Base-by-base conservation (phyloP, 92 coral and sea anemone species). In the Porites evermanni region DNA sequence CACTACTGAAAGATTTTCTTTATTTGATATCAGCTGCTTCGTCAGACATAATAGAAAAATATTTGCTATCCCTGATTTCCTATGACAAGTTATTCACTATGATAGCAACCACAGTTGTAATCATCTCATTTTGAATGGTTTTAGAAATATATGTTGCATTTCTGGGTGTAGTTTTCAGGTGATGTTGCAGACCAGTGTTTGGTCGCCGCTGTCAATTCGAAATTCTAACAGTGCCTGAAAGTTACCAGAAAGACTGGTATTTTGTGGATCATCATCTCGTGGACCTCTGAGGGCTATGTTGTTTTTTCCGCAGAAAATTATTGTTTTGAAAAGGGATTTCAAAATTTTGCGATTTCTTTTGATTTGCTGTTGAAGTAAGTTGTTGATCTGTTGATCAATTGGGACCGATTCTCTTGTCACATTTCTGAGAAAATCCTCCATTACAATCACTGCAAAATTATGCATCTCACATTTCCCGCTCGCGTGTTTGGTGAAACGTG, bases 121-220 rank as follows among this genome's bases (percentile, higher is more conserved):
- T 86, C 72, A 84, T 72, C 32, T 83, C 80, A 54, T 53, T 82
- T 24, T 82, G 81, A 24, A 83, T 72, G 44, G 87, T 72, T 72
- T 83, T 72, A 56, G 70, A 82, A 73, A 59, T 82, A 53, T 72
- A 70, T 8, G 75, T 26, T 52, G 74, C 84, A 79, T 79, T 79
- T 64, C 84, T 50, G 18, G 86, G 65, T 47, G 86, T 79, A 69
- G 58, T 82, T 18, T 70, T 61, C 23, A 82, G 66, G n/a, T 82
- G 86, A 21, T 87, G 79, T 75, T 88, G 60, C 32, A 29, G 32
- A 26, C 32, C 72, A 78, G 82, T 71, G 69, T 88, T 70, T 83
- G 64, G 78, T 91, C 91, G 20, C 91, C 89, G 16, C 86, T 83
- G 89, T 91, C 89, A 66, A 88, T 79, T 58, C 91, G 86, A 88